Evolutionary conservation across 2,888 invertebrate species (phyloP), one percentile per base, ranked within the genome.

Genomic region (Sesamia inferens): DNA sequence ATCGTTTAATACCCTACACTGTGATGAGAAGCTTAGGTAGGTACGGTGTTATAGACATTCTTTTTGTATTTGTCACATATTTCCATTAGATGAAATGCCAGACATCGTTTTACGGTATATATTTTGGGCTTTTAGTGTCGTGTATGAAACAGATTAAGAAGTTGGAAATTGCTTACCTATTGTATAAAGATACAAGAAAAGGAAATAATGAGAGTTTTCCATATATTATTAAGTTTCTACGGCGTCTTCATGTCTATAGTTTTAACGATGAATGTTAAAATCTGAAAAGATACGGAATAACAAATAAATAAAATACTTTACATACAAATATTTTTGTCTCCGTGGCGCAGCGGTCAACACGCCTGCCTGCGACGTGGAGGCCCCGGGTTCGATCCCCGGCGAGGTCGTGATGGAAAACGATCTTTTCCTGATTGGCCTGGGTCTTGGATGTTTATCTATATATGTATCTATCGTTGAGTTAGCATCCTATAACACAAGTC

Each of bases 1-100:
- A 85, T 76, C 75, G 77, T 81, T 85, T 83, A 78, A 73, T 77
- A 75, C 75, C 66, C 61, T 64, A 31, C 58, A 63, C 59, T 67
- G 62, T 71, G 54, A 47, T 77, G 68, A 54, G 75, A 59, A 78
- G 75, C 71, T 67, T 66, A 79, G 61, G 31, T 66, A 79, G 61
- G 31, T 55, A 57, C 65, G 61, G 11, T 57, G 59, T 48, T 74
- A 65, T 62, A 66, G 79, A 57, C 58, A 70, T 67, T 78, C 16
- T 68, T 76, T 71, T 71, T 68, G 54, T 70, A 61, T 68, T 74
- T 79, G 66, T 64, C 71, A 73, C 72, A 44, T 16, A 67, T 78
- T 73, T 73, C 42, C 16, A 66, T 78, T 77, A 77, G 39, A 47
- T 24, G 42, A 81, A 76, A 69, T 66, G 6, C 54, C 31, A 54